Evolutionary conservation across 2,797 vertebrate species (phyloP).

Genomic region (Cynodonichthys magdalenae): DNA sequence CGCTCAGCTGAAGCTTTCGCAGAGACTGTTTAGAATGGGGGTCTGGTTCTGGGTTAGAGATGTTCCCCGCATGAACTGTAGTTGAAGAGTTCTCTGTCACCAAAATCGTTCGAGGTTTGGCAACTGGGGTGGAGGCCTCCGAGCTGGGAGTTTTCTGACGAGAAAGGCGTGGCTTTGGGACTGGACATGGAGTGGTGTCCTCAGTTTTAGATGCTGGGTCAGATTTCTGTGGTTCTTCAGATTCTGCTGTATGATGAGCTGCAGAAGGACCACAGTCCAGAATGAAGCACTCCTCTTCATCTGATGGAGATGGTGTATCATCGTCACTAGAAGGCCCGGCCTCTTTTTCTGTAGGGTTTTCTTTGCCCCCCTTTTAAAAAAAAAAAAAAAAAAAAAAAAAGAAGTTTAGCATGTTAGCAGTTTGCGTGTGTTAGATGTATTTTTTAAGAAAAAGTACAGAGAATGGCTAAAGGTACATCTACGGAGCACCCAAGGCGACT

Average conservation of each 20-base stretch:
- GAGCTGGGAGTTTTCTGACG: slow-evolving; percentile 33
- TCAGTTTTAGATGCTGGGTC: slow-evolving; percentile 8
- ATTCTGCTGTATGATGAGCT: slow-evolving; percentile 11
- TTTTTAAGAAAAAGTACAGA: too few species aligned
- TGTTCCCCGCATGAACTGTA: slow-evolving; percentile 14
- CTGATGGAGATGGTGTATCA: slow-evolving; percentile 60
- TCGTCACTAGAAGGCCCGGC: slow-evolving; percentile 52
- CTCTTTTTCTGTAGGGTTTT: slow-evolving; percentile 24
- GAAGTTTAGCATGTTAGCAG: too few species aligned
- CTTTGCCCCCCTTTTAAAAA: slow-evolving; percentile 43
- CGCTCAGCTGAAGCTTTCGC: slow-evolving; percentile 81
- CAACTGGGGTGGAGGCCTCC: slow-evolving; percentile 54
- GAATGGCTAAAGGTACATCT: too few species aligned
- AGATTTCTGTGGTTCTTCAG: slow-evolving; percentile 8
- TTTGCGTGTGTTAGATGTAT: too few species aligned
- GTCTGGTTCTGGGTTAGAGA: slow-evolving; percentile 18
- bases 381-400: too few species aligned
- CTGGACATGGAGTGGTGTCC: slow-evolving; percentile 29
- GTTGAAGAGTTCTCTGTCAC: slow-evolving; percentile 9
- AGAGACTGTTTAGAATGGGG: slow-evolving; percentile 69
- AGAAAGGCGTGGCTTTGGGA: slow-evolving; percentile 72
- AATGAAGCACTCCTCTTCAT: slow-evolving; percentile 57
- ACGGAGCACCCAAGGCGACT: too few species aligned
- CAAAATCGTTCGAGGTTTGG: slow-evolving; percentile 75
- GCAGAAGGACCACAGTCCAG: slow-evolving; percentile 40